A percentile compares a stretch with the other conserved stretches of the same genome.
phyloP scores from a whole-genome alignment of 1,140 invertebrate genomes.

The Drosophila kepulauana region DNA sequence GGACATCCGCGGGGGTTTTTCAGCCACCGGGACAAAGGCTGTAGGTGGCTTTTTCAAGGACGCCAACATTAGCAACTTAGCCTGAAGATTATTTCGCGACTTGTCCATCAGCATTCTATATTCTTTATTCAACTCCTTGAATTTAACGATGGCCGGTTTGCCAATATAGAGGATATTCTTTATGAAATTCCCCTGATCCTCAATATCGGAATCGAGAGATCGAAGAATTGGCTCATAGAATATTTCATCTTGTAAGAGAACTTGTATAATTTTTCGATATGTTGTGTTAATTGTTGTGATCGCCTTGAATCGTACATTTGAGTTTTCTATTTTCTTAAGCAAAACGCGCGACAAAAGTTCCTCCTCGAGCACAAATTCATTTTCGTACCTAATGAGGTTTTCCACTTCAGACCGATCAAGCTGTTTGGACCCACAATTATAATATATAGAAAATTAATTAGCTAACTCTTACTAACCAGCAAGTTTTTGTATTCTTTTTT shows the following conservation, averaged over 20 bases:
- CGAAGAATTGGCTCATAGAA: slow-evolving; percentile 80
- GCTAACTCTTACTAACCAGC: slow-evolving; percentile 34
- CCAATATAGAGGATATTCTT: slow-evolving; percentile 75
- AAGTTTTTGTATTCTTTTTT: slow-evolving; percentile 56
- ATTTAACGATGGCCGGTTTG: slow-evolving; percentile 72
- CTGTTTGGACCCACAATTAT: slow-evolving; percentile 19
- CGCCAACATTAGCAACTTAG: slow-evolving; percentile 54
- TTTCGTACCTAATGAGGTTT: slow-evolving; percentile 75
- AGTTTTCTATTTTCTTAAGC: slow-evolving; percentile 77
- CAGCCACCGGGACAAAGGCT: not conserved
- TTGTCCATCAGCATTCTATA: slow-evolving; percentile 51
- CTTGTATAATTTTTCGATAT: slow-evolving; percentile 74
- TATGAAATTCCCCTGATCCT: slow-evolving; percentile 80
- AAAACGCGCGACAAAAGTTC: slow-evolving; percentile 61
- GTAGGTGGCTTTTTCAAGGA: slow-evolving; percentile 18
- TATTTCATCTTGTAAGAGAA: slow-evolving; percentile 70
- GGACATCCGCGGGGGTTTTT: slow-evolving; percentile 28
- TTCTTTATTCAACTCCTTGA: slow-evolving; percentile 63
- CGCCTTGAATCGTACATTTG: slow-evolving; percentile 74
- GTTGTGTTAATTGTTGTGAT: slow-evolving; percentile 74
- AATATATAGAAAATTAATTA: not conserved
- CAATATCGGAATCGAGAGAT: slow-evolving; percentile 71
- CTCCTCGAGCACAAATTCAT: slow-evolving; percentile 73
- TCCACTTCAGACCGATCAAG: slow-evolving; percentile 53
- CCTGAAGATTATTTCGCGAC: slow-evolving; percentile 51